Evolutionary conservation across 2,797 vertebrate species (phyloP), one percentile per base, ranked within the genome.

Genomic region (Coilia nasus): DNA sequence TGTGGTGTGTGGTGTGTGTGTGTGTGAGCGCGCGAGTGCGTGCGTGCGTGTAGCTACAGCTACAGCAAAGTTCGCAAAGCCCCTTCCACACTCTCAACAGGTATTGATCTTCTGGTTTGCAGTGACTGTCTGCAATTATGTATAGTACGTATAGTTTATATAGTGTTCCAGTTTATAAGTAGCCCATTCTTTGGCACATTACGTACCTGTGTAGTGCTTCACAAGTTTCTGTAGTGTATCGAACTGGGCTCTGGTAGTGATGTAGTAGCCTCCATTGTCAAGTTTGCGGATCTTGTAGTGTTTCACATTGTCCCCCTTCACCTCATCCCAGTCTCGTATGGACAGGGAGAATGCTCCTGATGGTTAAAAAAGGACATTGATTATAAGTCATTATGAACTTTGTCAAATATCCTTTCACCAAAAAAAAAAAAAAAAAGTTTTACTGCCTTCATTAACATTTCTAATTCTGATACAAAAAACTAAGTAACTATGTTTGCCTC

Each of bases 211-310:
- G 92, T 99, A 99, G 93, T 99, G 98, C 91, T 98, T 99, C 90
- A 99, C 97, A 89, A 99, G 81, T 91, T 99, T 99, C 93, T 99
- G 98, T 1, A 99, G 94, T 1, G 96, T 96, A 31, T 98, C 97
- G 92, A 99, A 99, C 89, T 97, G 98, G 91, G 97, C 98, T 90
- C 98, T 96, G 28, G 98, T 99, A 90, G 98, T 99, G 94, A 99
- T 99, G 90, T 99, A 99, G 92, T 99, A 99, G 90, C 98, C 98
- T 82, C 98, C 98, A 28, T 93, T 98, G 91, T 99, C 98, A 93
- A 99, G 97, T 93, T 99, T 99, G 83, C 98, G 97, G 87, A 99
- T 98, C 95, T 99, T 99, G 95, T 99, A 99, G 94, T 99, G 98
- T 95, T 99, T 99, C 94, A 98, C 98, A 91, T 98, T 99, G 94